Conservation (phyloP, 2,888 invertebrate genomes). For the Drosophila demipolita region DNA sequence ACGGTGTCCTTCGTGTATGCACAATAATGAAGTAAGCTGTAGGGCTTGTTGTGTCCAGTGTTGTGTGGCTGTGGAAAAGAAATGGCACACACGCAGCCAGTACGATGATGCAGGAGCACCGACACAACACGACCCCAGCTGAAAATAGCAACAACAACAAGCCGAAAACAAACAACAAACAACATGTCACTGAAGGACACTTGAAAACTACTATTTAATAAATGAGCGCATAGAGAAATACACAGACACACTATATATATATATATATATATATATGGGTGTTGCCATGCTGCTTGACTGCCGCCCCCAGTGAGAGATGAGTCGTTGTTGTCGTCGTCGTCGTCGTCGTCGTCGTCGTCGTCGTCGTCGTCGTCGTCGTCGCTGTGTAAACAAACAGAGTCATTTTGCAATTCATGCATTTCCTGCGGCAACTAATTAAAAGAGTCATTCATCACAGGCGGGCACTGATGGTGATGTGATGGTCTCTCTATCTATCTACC, state of each 20-base stretch:
- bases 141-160: conserved; percentile 42
- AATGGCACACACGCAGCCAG: conserved; percentile 64
- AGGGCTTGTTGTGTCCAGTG: conserved; percentile 56
- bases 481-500: conserved; percentile 41
- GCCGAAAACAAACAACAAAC: conserved; percentile 69
- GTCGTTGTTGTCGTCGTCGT: conserved; percentile 32
- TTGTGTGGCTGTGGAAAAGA: conserved; percentile 54
- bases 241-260: conserved; percentile 20
- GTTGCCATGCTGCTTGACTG: conserved; percentile 37
- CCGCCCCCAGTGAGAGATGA: conserved; percentile 53
- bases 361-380: conserved; percentile 43
- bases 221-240: conserved; percentile 75
- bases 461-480: conserved; percentile 77
- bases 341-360: conserved; percentile 30
- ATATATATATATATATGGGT: conserved; percentile 17
- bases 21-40: conserved; percentile 74
- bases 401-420: conserved; percentile 84
- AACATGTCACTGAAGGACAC: conserved; percentile 82
- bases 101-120: conserved; percentile 42
- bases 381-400: conserved; percentile 80
- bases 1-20: conserved; percentile 62
- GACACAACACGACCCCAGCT: conserved; percentile 46
- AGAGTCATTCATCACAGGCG: conserved; percentile 85
- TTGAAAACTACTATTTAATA: conserved; percentile 83
- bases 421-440: conserved; percentile 85